A percentile compares a stretch with the other conserved stretches of the same genome.
Conservation (phyloP, 2,888 invertebrate genomes). For the Cancer borealis region DNA sequence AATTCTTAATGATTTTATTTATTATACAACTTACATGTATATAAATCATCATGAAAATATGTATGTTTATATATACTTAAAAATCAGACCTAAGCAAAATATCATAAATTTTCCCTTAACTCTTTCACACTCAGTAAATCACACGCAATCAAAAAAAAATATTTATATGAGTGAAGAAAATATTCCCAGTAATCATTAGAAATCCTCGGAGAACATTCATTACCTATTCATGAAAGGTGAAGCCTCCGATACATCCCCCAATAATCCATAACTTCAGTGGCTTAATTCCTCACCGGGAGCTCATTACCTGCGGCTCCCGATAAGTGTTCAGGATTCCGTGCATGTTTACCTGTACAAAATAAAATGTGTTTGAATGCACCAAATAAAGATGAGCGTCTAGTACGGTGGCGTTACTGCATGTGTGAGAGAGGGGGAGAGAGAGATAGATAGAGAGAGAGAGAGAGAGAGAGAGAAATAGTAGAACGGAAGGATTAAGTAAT, state of each 20-base stretch:
- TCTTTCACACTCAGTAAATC: too few species aligned
- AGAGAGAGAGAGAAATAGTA: too few species aligned
- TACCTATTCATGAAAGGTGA: slow-evolving; percentile 4
- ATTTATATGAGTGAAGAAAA: neutral
- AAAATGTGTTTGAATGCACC: too few species aligned
- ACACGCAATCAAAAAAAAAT: too few species aligned
- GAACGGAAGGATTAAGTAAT: too few species aligned
- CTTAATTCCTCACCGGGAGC: neutral
- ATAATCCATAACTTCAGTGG: neutral
- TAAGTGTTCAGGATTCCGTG: neutral
- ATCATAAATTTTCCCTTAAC: too few species aligned
- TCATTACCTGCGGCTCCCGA: neutral
- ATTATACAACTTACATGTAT: too few species aligned
- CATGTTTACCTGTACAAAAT: neutral
- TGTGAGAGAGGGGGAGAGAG: neutral
- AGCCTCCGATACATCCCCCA: neutral
- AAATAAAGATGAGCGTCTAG: neutral
- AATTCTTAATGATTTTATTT: too few species aligned
- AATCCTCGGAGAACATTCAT: neutral
- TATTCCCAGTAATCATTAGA: neutral
- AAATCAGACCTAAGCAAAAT: too few species aligned
- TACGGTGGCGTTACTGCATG: neutral
- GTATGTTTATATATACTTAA: too few species aligned
- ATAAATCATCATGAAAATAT: too few species aligned
- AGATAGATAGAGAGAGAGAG: too few species aligned